phyloP scores from a whole-genome alignment of 2,888 invertebrate genomes.

The Leptopilina syphax region DNA sequence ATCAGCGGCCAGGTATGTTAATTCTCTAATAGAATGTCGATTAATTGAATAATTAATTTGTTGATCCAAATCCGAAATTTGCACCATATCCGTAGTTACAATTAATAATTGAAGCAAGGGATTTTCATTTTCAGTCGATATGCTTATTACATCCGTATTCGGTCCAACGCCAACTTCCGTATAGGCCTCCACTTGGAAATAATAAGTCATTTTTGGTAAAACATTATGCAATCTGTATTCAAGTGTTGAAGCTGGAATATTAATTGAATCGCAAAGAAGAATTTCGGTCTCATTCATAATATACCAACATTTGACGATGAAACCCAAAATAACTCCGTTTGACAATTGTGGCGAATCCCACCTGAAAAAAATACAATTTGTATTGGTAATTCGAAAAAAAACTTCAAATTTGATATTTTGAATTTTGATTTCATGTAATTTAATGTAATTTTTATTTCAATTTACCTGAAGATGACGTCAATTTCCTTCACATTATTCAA shows the following conservation, averaged over 20 bases:
- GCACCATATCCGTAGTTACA: slow-evolving; percentile 85
- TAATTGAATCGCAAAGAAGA: slow-evolving; percentile 79
- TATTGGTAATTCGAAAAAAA: background rate
- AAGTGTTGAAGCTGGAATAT: slow-evolving; percentile 78
- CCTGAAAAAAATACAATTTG: slow-evolving; percentile 79
- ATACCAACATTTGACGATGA: slow-evolving; percentile 85
- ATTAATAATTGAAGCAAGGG: slow-evolving; percentile 89
- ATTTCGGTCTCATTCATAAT: slow-evolving; percentile 76
- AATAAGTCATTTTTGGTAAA: slow-evolving; percentile 82
- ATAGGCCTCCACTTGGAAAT: slow-evolving; percentile 86
- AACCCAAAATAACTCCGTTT: slow-evolving; percentile 87
- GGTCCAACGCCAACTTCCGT: slow-evolving; percentile 88
- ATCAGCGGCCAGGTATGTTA: slow-evolving; percentile 84
- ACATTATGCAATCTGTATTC: slow-evolving; percentile 81
- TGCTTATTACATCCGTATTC: slow-evolving; percentile 82
- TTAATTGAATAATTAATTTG: slow-evolving; percentile 81
- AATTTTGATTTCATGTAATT: too few species aligned
- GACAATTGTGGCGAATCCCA: slow-evolving; percentile 88
- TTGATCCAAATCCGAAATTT: slow-evolving; percentile 87
- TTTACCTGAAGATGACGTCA: slow-evolving; percentile 68
- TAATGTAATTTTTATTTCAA: background rate
- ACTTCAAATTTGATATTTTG: too few species aligned
- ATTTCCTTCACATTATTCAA: slow-evolving; percentile 68
- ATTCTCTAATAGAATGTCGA: slow-evolving; percentile 84
- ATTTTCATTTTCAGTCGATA: slow-evolving; percentile 84